Evolutionary conservation across 2,888 invertebrate species (phyloP).

Genomic region (Physocephala rufipes): DNA sequence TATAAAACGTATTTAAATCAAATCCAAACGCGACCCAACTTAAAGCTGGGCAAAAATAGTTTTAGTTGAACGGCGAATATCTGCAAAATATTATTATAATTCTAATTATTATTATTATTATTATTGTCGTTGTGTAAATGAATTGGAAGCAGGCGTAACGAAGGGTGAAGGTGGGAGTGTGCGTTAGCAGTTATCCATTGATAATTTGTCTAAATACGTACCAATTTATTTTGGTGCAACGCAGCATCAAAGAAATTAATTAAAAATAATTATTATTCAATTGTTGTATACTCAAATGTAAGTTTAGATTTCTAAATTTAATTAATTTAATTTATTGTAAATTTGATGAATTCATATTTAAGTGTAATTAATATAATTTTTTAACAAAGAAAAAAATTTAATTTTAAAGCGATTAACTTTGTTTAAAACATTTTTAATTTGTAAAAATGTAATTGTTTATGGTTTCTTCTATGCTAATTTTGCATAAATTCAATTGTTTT

Average conservation of each 20-base stretch:
- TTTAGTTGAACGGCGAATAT: neutral
- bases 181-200: neutral
- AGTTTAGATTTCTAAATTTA: too few relatives aligned
- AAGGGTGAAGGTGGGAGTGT: neutral
- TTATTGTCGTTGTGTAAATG: neutral
- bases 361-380: too few relatives aligned
- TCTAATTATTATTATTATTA: too few relatives aligned
- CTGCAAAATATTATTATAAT: neutral
- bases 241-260: neutral
- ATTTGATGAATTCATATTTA: too few relatives aligned
- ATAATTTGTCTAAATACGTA: neutral
- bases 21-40: neutral
- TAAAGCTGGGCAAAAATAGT: constrained; percentile 5
- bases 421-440: too few relatives aligned
- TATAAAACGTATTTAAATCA: neutral
- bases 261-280: neutral
- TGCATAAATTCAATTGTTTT: too few relatives aligned
- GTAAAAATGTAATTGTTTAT: too few relatives aligned
- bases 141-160: neutral
- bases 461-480: too few relatives aligned
- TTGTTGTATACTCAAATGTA: too few relatives aligned
- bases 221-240: constrained; percentile 7
- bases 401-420: too few relatives aligned
- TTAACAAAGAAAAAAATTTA: too few relatives aligned
- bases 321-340: too few relatives aligned